A percentile compares a stretch with the other conserved stretches of the same genome.
Evolutionary conservation across 2,888 invertebrate species (phyloP).

Genomic region (Colletes collaris): DNA sequence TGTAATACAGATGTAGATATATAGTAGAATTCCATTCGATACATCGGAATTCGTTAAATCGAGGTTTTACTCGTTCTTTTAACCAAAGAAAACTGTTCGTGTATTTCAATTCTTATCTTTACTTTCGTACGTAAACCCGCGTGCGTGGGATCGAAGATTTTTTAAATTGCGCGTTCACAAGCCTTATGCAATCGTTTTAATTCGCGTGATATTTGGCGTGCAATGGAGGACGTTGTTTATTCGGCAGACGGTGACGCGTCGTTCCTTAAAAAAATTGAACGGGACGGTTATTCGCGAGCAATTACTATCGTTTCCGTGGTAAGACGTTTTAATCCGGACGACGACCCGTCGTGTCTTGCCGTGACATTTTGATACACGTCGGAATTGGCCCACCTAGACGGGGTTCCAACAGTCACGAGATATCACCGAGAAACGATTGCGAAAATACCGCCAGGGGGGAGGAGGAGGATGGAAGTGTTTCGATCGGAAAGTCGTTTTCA

Average conservation of each 20-base stretch:
- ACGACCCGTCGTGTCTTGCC: conserved; percentile 48
- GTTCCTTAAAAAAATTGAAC: neutral
- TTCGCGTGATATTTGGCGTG: neutral
- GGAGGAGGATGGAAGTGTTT: conserved; percentile 55
- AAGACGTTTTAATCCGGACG: conserved; percentile 52
- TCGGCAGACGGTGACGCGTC: neutral
- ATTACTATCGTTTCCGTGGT: conserved; percentile 36
- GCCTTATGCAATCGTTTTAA: neutral
- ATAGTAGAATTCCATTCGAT: too few species aligned
- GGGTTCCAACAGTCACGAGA: conserved; percentile 61
- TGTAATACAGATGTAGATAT: too few species aligned
- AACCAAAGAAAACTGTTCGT: too few species aligned
- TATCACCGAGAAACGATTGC: conserved; percentile 30
- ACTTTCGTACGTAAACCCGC: too few species aligned
- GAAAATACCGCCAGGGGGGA: conserved; percentile 13
- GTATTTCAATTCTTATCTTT: too few species aligned
- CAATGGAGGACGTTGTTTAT: neutral
- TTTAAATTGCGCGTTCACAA: too few species aligned
- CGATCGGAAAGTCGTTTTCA: conserved; percentile 75
- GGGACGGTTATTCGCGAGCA: conserved; percentile 6
- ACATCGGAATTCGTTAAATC: too few species aligned
- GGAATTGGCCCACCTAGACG: conserved; percentile 39
- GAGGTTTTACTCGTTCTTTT: too few species aligned
- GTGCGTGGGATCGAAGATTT: too few species aligned
- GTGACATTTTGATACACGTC: conserved; percentile 59